Evolutionary conservation across 2,888 invertebrate species (phyloP), one percentile per base, ranked within the genome.

Genomic region (Leptinotarsa rubiginosa): DNA sequence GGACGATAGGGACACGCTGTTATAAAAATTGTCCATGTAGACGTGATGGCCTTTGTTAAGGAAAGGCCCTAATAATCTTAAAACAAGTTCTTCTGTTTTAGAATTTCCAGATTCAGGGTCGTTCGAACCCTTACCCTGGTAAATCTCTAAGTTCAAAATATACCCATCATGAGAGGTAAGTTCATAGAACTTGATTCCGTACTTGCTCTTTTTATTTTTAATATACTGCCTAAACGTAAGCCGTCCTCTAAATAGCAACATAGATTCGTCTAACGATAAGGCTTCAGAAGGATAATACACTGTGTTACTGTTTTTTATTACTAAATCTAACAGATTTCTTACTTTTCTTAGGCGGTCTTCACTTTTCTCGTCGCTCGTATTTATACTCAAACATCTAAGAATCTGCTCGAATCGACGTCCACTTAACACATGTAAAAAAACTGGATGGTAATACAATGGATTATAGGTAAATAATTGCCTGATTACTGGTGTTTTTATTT

Each of bases 371-470:
- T 56, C 66, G 54, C 12, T 56, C 18, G 66, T 31, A 71, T 31
- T 71, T 47, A 54, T 18, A 56, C 20, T 71, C 52, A 71, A 66
- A 47, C 71, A 71, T 56, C 56, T 66, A 15, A 66, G 66, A 54
- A 71, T 71, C 65, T 52, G 71, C 31, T 71, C 54, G 52, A 71
- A 71, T 56, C 66, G 66, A 66, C 71, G 65, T 56, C n/a, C 20
- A 54, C 54, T 54, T 54, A 54, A 54, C 20, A 20, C 54, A 54
- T 54, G 54, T 54, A 31, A 20, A 20, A 54, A 20, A 54, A 54
- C 54, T 54, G 71, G 65, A 47, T 71, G 66, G 20, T 65, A 71
- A 41, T 71, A 71, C 56, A 71, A 66, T 20, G 56, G 66, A 47
- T 66, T 66, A 13, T 65, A 47, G 15, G 66, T 65, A 41, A 71